Evolutionary conservation across 2,888 invertebrate species (phyloP).

Genomic region (Hemistola chrysoprasaria): DNA sequence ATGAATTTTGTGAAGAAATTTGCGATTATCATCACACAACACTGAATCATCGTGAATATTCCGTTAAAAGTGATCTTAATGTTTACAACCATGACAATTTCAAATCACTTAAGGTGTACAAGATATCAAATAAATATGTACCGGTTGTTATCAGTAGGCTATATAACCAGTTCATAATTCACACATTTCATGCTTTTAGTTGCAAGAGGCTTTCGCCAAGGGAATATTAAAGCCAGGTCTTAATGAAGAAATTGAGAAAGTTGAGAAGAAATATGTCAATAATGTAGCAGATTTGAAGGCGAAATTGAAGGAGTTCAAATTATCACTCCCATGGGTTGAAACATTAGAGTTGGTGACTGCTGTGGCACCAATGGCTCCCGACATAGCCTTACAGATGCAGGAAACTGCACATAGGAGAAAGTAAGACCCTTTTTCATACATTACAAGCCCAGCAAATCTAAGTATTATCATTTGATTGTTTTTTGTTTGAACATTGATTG

Average conservation of each 20-base stretch:
- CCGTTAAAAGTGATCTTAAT: too few species aligned
- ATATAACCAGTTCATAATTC: too few species aligned
- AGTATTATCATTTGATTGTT: too few species aligned
- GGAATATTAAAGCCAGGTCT: constrained; percentile 94
- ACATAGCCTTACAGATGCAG: constrained; percentile 89
- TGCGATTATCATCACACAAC: too few species aligned
- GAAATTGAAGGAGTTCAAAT: constrained; percentile 87
- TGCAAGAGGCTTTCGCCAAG: constrained; percentile 94
- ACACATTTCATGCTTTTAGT: constrained; percentile 68
- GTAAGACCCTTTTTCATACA: constrained; percentile 39
- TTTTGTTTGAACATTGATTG: too few species aligned
- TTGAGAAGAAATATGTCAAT: constrained; percentile 84
- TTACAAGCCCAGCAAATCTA: too few species aligned
- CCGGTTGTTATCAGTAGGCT: too few species aligned
- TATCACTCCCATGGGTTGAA: constrained; percentile 93
- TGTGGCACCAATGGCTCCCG: constrained; percentile 92
- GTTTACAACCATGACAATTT: too few species aligned
- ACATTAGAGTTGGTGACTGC: constrained; percentile 89
- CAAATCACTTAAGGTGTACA: too few species aligned
- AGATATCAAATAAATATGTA: too few species aligned
- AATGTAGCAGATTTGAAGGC: constrained; percentile 87
- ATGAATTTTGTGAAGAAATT: too few species aligned
- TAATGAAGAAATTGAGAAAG: constrained; percentile 84
- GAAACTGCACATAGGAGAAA: constrained; percentile 88
- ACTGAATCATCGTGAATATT: too few species aligned